Percentiles rank a stretch among this genome's conserved stretches.
phyloP scores from a whole-genome alignment of 2,888 invertebrate genomes.

The Zele albiditarsus region DNA sequence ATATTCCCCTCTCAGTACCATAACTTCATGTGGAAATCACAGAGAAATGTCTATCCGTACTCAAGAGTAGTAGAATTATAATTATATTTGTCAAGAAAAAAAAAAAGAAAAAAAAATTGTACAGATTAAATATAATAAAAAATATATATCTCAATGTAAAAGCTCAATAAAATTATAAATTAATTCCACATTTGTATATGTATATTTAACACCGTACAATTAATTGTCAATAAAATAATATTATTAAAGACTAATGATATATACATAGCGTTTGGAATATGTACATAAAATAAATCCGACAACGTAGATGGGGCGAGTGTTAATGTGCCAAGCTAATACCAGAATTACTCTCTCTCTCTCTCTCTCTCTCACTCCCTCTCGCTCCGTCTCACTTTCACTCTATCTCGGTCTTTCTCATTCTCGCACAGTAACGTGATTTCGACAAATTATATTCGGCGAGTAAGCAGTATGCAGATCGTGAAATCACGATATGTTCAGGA shows the following conservation, averaged over 20 bases:
- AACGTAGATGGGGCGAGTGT: conserved; percentile 26
- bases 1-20: too few relatives aligned
- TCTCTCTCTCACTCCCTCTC: background rate
- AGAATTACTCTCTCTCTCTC: conserved; percentile 20
- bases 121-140: too few relatives aligned
- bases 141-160: too few relatives aligned
- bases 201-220: background rate
- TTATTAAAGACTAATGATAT: background rate
- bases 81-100: too few relatives aligned
- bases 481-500: conserved; percentile 66
- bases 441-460: conserved; percentile 59
- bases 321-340: conserved; percentile 64
- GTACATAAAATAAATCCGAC: conserved; percentile 22
- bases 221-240: conserved; percentile 36
- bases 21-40: too few relatives aligned
- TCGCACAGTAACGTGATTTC: conserved; percentile 40
- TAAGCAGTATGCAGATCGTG: conserved; percentile 68
- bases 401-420: background rate
- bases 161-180: too few relatives aligned
- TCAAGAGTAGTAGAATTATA: too few relatives aligned
- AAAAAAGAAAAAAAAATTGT: too few relatives aligned
- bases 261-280: background rate
- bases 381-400: background rate
- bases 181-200: background rate
- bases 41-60: too few relatives aligned